Evolutionary conservation across 2,888 invertebrate genomes (phyloP), one percentile per base, ranked within the genome.

Genomic region (Pheosia gnoma): DNA sequence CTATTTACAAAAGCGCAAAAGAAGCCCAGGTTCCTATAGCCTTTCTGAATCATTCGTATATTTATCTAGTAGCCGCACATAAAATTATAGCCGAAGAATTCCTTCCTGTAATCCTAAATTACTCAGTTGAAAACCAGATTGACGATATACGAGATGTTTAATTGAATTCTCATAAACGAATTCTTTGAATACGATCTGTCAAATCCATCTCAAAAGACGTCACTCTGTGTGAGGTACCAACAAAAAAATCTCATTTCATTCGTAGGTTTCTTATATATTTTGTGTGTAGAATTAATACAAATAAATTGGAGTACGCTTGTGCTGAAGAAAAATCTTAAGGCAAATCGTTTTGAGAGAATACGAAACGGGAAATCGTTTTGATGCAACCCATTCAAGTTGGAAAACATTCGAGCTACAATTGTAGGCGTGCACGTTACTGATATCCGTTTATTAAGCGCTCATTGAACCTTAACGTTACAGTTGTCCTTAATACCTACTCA

Each of bases 361-460:
- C 64, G 64, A 66, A 71, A 69, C 63, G 72, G 75, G 75, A 81
- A 82, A 79, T 81, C 76, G 74, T 74, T 78, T 77, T 65, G 70
- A 66, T 78, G 76, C 77, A 82, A 80, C 71, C 77, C 80, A 75
- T 80, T 79, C 74, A 66, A 58, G 60, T 56, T 59, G 68, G 60
- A 49, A 74, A 74, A 79, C 59, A 67, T 57, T 68, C 62, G 59
- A 25, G n/a, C 38, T 25, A 10, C 6, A 39, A 13, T 36, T 37
- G 38, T 11, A 5, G 41, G 38, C 54, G 54, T 39, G 38, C 38
- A 10, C 38, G 43, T 43, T 43, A 43, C 9, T 43, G 43, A 9
- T 3, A 25, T 25, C 25, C 25, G 25, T 25, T 25, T 25, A 25
- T 25, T 0, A 25, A 25, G 25, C 25, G 25, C 25, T 1, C 25